Evolutionary conservation across 2,113 vertebrate genomes (phyloP).

Genomic region (Pongo pygmaeus): DNA sequence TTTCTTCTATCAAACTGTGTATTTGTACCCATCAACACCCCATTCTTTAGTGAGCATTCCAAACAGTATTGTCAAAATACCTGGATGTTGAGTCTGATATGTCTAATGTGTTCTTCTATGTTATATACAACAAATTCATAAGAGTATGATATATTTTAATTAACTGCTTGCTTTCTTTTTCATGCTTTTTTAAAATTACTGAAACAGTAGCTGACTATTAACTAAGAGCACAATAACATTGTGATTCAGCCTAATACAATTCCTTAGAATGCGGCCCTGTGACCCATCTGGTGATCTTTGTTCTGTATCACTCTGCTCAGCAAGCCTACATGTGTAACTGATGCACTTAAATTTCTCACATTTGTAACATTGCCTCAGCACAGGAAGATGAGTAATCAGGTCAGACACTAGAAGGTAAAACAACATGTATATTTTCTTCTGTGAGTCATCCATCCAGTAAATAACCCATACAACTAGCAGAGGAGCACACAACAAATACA

Average conservation of each 20-base stretch:
- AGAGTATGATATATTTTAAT: slow-evolving; percentile 77
- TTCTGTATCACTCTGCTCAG: background rate
- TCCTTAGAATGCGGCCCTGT: background rate
- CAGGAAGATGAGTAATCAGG: slow-evolving; percentile 15
- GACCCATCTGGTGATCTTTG: background rate
- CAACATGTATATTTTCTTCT: slow-evolving; percentile 43
- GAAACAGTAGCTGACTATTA: slow-evolving; percentile 32
- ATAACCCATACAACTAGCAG: slow-evolving; percentile 26
- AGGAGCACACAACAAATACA: background rate
- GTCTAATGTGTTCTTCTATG: slow-evolving; percentile 60
- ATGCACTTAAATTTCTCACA: slow-evolving; percentile 38
- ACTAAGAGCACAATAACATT: slow-evolving; percentile 24
- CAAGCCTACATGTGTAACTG: slow-evolving; percentile 47
- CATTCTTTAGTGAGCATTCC: slow-evolving; percentile 77
- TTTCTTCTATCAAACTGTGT: background rate
- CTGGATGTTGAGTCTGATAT: slow-evolving; percentile 65
- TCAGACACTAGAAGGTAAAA: slow-evolving; percentile 54
- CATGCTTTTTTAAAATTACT: slow-evolving; percentile 63
- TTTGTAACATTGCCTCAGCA: slow-evolving; percentile 9
- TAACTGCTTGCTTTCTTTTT: slow-evolving; percentile 67
- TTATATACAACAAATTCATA: slow-evolving; percentile 70
- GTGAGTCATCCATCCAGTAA: slow-evolving; percentile 68
- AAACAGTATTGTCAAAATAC: slow-evolving; percentile 77
- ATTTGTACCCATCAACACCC: background rate
- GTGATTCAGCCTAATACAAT: slow-evolving; percentile 9